Percentiles rank a stretch among this genome's conserved stretches.
phyloP scores from a whole-genome alignment of 2,888 invertebrate genomes.

The Zele albiditarsus region DNA sequence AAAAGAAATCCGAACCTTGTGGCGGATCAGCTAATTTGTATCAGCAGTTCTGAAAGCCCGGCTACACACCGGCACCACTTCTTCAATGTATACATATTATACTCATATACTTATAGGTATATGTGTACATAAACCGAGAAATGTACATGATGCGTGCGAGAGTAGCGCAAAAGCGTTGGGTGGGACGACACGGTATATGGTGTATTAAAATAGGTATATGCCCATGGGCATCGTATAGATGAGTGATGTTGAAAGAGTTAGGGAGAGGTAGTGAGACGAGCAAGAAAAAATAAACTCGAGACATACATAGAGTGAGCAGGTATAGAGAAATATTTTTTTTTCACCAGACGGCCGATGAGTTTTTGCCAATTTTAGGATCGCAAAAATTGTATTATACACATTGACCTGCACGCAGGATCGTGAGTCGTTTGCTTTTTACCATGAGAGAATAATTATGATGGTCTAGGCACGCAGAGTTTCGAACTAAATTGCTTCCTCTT shows the following conservation, averaged over 20 bases:
- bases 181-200: neutral
- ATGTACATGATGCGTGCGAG: slow-evolving; percentile 10
- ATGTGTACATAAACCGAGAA: neutral
- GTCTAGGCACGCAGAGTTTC: slow-evolving; percentile 53
- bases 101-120: neutral
- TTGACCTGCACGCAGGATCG: slow-evolving; percentile 47
- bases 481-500: slow-evolving; percentile 39
- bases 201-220: slow-evolving; percentile 26
- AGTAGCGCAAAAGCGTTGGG: neutral
- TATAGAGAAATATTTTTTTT: slow-evolving; percentile 2
- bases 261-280: slow-evolving; percentile 2
- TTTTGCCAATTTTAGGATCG: slow-evolving; percentile 29
- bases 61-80: neutral
- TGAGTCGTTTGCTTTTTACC: slow-evolving; percentile 47
- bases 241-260: slow-evolving; percentile 30
- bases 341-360: slow-evolving; percentile 12
- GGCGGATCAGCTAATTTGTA: slow-evolving; percentile 34
- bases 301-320: slow-evolving; percentile 9
- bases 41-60: slow-evolving; percentile 36
- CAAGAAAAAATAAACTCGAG: neutral
- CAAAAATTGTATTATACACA: slow-evolving; percentile 22
- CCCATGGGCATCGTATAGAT: slow-evolving; percentile 39
- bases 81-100: neutral
- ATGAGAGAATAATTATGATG: slow-evolving; percentile 54
- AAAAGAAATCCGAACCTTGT: slow-evolving; percentile 32